Percentiles rank a stretch among this genome's conserved stretches.
Conservation (phyloP, 2,797 vertebrate species). For the Aeoliscus strigatus region DNA sequence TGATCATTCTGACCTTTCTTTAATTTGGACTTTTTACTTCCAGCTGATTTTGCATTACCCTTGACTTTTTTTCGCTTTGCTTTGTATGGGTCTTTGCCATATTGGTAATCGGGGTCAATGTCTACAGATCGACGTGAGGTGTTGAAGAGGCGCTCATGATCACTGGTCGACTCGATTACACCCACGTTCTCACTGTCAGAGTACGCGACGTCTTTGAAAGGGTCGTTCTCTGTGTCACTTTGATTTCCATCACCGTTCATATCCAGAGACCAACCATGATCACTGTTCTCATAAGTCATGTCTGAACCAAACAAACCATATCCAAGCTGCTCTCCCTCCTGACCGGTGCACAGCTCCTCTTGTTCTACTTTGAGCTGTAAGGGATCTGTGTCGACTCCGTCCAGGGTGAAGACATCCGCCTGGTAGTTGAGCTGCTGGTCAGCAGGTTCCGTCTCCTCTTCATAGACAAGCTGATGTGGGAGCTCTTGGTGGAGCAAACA, state of each 20-base stretch:
- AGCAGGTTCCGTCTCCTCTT: not conserved
- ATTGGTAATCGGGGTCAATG: not conserved
- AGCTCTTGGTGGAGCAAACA: conserved; percentile 1
- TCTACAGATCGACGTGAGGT: not conserved
- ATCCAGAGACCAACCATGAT: not conserved
- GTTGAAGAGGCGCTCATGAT: conserved; percentile 1
- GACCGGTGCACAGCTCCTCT: too few species aligned
- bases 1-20: not conserved
- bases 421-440: too few species aligned
- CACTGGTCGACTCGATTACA: not conserved
- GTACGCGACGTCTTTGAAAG: not conserved
- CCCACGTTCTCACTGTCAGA: not conserved
- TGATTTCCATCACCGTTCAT: not conserved
- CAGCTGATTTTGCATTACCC: not conserved
- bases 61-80: not conserved
- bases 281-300: not conserved
- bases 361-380: too few species aligned
- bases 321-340: too few species aligned
- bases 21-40: not conserved
- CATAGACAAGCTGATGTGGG: not conserved
- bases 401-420: too few species aligned
- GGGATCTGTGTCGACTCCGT: too few species aligned
- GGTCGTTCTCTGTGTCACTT: not conserved
- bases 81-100: not conserved
- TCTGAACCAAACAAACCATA: too few species aligned